Percentiles rank a stretch among this genome's conserved stretches.
phyloP scores from a whole-genome alignment of 2,797 vertebrate species.

The Delichon dasypus region DNA sequence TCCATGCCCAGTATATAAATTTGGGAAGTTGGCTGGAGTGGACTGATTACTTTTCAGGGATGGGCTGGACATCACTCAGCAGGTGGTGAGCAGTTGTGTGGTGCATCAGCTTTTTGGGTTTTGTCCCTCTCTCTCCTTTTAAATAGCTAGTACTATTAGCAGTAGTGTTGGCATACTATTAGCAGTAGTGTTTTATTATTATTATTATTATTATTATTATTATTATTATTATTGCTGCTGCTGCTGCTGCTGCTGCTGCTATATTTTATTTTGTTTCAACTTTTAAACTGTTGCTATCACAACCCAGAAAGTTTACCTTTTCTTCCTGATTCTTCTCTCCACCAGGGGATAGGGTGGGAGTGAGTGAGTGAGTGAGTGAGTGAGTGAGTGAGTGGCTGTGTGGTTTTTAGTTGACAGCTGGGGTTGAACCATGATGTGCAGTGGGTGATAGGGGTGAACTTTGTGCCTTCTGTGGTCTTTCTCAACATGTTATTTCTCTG shows the following conservation, averaged over 20 bases:
- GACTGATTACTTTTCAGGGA: background rate
- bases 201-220: background rate
- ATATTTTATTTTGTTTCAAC: background rate
- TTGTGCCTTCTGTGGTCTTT: background rate
- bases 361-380: background rate
- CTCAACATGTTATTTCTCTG: background rate
- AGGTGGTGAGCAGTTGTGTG: background rate
- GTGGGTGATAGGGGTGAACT: fast-evolving
- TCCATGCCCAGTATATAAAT: background rate
- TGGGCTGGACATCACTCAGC: background rate
- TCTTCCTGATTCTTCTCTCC: background rate
- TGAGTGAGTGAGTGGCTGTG: background rate
- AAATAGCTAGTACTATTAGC: background rate
- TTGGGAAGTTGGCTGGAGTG: background rate
- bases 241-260: fast-evolving
- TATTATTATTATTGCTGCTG: background rate
- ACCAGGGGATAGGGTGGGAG: no score
- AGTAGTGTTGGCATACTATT: background rate
- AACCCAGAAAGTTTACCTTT: background rate
- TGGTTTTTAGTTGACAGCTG: background rate
- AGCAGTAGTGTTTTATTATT: no score
- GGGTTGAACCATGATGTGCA: background rate
- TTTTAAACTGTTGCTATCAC: background rate
- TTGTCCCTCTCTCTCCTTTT: background rate
- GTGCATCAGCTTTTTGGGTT: background rate